Conservation (phyloP, 92 coral and sea anemone species). For the Epizoanthus rinbou region DNA sequence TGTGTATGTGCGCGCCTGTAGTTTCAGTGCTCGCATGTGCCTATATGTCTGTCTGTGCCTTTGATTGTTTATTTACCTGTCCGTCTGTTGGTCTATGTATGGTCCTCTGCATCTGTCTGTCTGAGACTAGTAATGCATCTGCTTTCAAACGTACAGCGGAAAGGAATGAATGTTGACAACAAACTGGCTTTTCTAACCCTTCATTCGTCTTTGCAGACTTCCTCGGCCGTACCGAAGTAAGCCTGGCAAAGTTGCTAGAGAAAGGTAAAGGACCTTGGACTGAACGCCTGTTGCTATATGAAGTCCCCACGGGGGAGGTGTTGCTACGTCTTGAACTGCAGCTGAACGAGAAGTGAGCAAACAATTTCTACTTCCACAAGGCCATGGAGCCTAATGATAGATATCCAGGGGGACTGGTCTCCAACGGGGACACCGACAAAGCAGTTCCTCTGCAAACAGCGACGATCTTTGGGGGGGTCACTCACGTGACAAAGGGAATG, state of each 20-base stretch:
- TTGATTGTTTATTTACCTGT: no score
- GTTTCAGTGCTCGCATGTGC: no score
- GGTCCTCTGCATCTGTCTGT: not conserved
- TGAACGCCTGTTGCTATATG: slow-evolving; percentile 81
- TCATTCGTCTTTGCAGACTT: slow-evolving; percentile 63
- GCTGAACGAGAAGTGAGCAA: slow-evolving; percentile 38
- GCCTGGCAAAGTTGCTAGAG: slow-evolving; percentile 70
- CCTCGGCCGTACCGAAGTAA: slow-evolving; percentile 94
- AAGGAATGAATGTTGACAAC: not conserved
- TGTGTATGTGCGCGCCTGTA: no score
- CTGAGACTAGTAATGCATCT: not conserved
- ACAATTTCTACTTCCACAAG: not conserved
- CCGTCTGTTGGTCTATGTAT: not conserved
- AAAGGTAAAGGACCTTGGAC: slow-evolving; percentile 92
- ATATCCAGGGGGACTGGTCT: not conserved
- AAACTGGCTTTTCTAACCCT: not conserved
- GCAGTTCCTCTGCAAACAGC: not conserved
- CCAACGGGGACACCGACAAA: not conserved
- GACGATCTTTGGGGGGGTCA: not conserved
- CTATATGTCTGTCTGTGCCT: no score
- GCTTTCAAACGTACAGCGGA: not conserved
- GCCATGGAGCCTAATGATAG: not conserved
- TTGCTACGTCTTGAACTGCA: slow-evolving; percentile 79
- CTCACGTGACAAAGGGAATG: not conserved
- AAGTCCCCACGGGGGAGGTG: slow-evolving; percentile 93